Conservation (phyloP, 2,797 vertebrate genomes). For the Phataginus tetradactyla region DNA sequence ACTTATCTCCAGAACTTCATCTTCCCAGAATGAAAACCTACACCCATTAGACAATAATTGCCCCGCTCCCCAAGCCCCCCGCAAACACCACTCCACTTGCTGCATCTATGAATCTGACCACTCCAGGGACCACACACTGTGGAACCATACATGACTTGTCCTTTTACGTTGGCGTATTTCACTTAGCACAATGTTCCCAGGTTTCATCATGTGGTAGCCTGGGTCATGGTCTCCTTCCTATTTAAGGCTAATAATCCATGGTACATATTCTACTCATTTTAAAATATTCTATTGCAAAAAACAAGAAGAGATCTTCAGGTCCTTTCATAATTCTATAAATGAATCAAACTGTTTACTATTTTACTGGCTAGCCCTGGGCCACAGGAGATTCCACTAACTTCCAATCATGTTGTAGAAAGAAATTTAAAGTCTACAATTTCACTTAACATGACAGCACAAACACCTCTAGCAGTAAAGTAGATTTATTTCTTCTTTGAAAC, state of each 20-base stretch:
- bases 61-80: accelerated
- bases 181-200: neutral
- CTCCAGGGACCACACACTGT: accelerated
- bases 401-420: neutral
- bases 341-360: neutral
- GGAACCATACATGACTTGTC: accelerated
- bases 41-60: accelerated
- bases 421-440: neutral
- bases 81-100: neutral
- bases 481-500: neutral
- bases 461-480: too few relatives aligned
- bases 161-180: too few relatives aligned
- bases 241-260: neutral
- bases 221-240: neutral
- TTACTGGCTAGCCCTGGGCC: neutral
- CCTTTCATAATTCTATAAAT: neutral
- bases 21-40: neutral
- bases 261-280: neutral
- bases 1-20: neutral
- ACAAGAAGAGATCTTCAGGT: neutral
- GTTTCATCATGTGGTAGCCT: accelerated
- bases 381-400: neutral
- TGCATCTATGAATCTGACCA: neutral
- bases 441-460: neutral
- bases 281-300: neutral